Evolutionary conservation across 2,113 vertebrate species (phyloP).

Genomic region (Danionella cerebrum): DNA sequence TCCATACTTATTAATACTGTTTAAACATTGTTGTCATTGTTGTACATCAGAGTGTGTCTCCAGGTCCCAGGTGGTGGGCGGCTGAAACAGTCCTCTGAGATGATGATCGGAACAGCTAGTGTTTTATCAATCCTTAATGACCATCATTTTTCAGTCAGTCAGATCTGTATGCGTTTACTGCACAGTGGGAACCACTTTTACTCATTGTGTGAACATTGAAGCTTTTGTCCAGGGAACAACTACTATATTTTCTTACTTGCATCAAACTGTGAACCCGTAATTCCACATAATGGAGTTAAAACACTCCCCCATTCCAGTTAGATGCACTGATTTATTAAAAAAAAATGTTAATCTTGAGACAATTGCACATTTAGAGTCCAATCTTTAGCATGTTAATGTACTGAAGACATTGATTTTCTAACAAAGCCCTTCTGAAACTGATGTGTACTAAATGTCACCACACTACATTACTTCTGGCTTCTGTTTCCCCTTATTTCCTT

Average conservation of each 20-base stretch:
- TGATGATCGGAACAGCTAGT: neutral
- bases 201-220: neutral
- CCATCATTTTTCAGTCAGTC: slow-evolving; percentile 23
- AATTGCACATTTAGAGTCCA: no score
- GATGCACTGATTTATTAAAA: no score
- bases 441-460: no score
- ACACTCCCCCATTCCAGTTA: no score
- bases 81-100: slow-evolving; percentile 6
- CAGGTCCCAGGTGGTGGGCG: slow-evolving; percentile 6
- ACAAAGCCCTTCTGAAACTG: no score
- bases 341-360: no score
- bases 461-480: no score
- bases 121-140: slow-evolving; percentile 20
- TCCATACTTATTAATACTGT: no score
- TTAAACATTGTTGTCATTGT: no score
- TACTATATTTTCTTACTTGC: neutral
- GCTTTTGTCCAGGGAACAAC: neutral
- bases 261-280: neutral
- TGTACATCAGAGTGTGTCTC: neutral
- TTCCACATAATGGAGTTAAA: neutral
- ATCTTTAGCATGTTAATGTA: no score
- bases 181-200: neutral
- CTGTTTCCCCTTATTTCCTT: neutral
- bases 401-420: no score
- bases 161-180: slow-evolving; percentile 15